phyloP scores from a whole-genome alignment of 2,113 vertebrate species.

The Eolophus roseicapilla region DNA sequence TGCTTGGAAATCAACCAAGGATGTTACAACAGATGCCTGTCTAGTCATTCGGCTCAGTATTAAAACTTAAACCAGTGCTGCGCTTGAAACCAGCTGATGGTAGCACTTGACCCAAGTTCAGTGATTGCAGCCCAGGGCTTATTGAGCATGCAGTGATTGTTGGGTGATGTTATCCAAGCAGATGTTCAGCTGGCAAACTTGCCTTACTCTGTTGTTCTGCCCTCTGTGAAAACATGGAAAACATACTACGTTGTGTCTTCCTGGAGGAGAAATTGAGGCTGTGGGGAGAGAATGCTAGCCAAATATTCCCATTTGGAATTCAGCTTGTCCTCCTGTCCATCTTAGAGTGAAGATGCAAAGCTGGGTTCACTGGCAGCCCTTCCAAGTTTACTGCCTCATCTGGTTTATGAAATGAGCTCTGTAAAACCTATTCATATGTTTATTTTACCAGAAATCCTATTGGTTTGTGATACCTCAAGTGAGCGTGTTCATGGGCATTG shows the following conservation, averaged over 20 bases:
- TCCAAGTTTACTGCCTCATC: neutral
- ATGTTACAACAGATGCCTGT: neutral
- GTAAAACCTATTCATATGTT: neutral
- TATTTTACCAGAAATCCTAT: neutral
- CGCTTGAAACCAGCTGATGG: neutral
- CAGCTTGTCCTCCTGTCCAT: accelerated
- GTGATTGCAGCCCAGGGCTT: neutral
- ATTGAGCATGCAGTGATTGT: neutral
- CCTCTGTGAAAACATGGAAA: neutral
- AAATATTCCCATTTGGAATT: neutral
- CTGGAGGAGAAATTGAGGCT: neutral
- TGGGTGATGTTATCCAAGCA: neutral
- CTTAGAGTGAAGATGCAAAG: neutral
- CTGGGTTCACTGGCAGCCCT: neutral
- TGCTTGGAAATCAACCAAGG: conserved; percentile 21
- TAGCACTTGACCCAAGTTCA: neutral
- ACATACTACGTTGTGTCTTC: neutral
- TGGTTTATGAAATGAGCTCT: neutral
- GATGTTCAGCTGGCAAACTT: neutral
- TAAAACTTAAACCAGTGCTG: neutral
- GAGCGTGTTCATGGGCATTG: neutral
- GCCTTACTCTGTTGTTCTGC: neutral
- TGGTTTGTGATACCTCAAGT: neutral
- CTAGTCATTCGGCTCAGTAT: neutral
- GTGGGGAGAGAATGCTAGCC: neutral